Evolutionary conservation across 2,113 vertebrate species (phyloP), one percentile per base, ranked within the genome.

Genomic region (Sakesphorus luctuosus): DNA sequence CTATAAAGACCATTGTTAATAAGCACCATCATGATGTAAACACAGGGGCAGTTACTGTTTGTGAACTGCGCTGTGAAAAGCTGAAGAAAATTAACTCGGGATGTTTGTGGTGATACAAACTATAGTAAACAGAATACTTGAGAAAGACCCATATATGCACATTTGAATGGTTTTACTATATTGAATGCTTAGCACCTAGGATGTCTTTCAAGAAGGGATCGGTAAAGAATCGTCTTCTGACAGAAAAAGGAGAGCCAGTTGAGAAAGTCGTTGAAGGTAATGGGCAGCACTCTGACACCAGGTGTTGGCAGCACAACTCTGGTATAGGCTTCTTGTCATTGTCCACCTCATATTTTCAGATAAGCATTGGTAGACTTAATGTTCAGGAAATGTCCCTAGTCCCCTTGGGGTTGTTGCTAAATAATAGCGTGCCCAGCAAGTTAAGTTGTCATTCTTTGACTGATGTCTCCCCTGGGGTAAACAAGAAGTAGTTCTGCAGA

Each of bases 401-500:
- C n/a, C 65, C 59, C 36, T 49, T 62, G 28, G 35, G 65, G 19
- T 56, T 81, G 36, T 19, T 90, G 49, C 62, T 90, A 43, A 93
- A 49, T 78, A 91, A 65, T 5, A 68, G 52, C 2, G 0, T 84
- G n/a, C 72, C 75, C 26, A 23, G 72, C 49, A 77, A 88, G 58
- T 80, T 74, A 35, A 85, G 56, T 11, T 92, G 91, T 79, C 20
- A 1, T 81, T 82, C 65, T 72, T 82, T 89, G 84, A 92, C 47
- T 74, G 76, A 95, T 93, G 44, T 74, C 38, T 96, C 90, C 56
- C 76, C 17, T 81, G 77, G 47, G 96, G 77, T 95, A 94, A 93
- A 80, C 78, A 93, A 94, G 52, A 43, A 73, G 72, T 83, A 88
- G 71, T 58, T 93, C 67, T 71, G 44, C 61, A 65, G 52, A 91